Base-by-base conservation (phyloP, 2,797 vertebrate genomes). In the Myotis daubentonii region DNA sequence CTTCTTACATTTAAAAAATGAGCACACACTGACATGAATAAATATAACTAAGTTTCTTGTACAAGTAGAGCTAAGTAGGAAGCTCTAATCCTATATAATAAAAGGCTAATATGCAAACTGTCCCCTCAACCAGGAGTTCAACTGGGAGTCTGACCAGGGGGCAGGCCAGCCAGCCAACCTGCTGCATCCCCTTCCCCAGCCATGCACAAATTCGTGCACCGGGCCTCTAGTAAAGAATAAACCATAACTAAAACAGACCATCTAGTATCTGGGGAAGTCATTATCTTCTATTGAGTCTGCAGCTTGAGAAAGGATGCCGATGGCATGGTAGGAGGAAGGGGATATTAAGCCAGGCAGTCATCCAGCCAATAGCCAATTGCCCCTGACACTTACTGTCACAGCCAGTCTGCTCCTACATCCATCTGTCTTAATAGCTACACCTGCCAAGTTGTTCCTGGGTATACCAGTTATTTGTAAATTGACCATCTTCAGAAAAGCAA, bases 1-100 rank as follows among this genome's bases (percentile, higher is more conserved):
- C 47, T 87, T 41, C 41, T 87, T n/a, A 62, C 30, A 57, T 23
- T 91, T 96, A 81, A 85, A 60, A 94, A 91, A 47, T 19, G 17
- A 57, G 33, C 9, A 87, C 87, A 89, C 62, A 44, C 12, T 44
- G 41, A 68, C 12, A 44, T 25, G 62, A 70, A 49, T 36, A 65
- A 38, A 80, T 65, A 68, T n/a, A 51, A n/a, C 19, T 68, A 36
- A 38, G 47, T 30, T 62, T 22, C 11, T 75, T 80, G 74, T 20
- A n/a, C 6, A 93, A 49, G 20, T 11, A 80, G 70, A 80, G 47
- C 51, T 60, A 75, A 86, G 13, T 44, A 71, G 81, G 71, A 68
- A 66, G 38, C 57, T 89, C 57, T 82, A 76, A 38, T 30, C 12
- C 28, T 62, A 62, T 30, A 62, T 30, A 62, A 62, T 62, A 62